phyloP scores from a whole-genome alignment of 2,888 invertebrate genomes.

The Tinea trinotella region DNA sequence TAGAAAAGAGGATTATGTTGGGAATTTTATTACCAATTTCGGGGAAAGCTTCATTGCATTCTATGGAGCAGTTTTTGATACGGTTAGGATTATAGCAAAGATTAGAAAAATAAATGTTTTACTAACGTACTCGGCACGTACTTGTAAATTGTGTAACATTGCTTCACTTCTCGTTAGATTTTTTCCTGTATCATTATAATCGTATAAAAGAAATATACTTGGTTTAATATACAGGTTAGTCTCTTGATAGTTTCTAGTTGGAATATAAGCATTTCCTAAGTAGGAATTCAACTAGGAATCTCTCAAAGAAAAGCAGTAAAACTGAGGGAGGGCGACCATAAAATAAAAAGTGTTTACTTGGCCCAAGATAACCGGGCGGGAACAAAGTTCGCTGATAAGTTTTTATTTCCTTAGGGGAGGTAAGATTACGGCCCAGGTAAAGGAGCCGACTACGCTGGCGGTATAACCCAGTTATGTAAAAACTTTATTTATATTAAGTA shows the following conservation, averaged over 20 bases:
- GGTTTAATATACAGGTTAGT: background rate
- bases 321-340: slow-evolving; percentile 47
- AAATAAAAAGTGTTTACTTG: slow-evolving; percentile 69
- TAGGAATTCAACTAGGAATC: slow-evolving; percentile 22
- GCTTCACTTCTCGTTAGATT: background rate
- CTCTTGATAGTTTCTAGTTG: slow-evolving; percentile 17
- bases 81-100: slow-evolving; percentile 4
- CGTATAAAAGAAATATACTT: background rate
- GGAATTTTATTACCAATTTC: slow-evolving; percentile 18
- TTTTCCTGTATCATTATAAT: background rate
- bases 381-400: slow-evolving; percentile 66
- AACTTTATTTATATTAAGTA: slow-evolving; percentile 5
- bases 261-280: slow-evolving; percentile 7
- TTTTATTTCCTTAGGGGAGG: slow-evolving; percentile 58
- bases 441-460: slow-evolving; percentile 25
- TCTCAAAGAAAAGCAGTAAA: slow-evolving; percentile 39
- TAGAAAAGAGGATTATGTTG: slow-evolving; percentile 17
- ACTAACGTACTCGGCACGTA: background rate
- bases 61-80: background rate
- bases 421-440: slow-evolving; percentile 36
- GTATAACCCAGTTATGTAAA: slow-evolving; percentile 27
- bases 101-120: slow-evolving; percentile 3
- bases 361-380: slow-evolving; percentile 55
- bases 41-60: slow-evolving; percentile 10
- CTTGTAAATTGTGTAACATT: slow-evolving; percentile 2